Conservation (phyloP, 2,797 vertebrate species). For the Scarus forsteni region DNA sequence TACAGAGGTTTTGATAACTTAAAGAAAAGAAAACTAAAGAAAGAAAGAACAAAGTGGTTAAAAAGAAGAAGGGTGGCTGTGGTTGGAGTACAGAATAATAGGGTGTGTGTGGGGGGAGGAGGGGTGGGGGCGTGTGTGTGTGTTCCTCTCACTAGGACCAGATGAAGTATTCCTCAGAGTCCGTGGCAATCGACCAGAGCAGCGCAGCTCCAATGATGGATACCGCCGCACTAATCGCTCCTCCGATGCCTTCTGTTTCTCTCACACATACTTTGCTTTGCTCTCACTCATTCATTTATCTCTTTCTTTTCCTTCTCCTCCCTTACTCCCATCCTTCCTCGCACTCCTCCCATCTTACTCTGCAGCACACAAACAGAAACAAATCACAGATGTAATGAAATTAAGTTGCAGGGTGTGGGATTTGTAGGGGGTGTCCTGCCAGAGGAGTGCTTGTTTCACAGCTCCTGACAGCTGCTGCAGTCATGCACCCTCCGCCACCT, state of each 20-base stretch:
- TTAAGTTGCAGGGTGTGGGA: slow-evolving; percentile 49
- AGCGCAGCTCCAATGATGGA: slow-evolving; percentile 75
- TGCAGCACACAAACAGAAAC: slow-evolving; percentile 77
- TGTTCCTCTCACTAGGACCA: slow-evolving; percentile 52
- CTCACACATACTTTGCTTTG: slow-evolving; percentile 74
- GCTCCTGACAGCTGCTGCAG: slow-evolving; percentile 70
- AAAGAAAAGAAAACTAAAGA: slow-evolving; percentile 28
- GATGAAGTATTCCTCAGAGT: slow-evolving; percentile 76
- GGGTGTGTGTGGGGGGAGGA: slow-evolving; percentile 17
- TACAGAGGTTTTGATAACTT: not conserved
- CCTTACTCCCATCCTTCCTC: slow-evolving; percentile 1
- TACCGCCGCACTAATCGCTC: slow-evolving; percentile 80
- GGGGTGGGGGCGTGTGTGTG: slow-evolving; percentile 4
- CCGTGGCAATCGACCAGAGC: slow-evolving; percentile 75
- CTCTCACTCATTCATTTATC: slow-evolving; percentile 76
- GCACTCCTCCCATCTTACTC: slow-evolving; percentile 25
- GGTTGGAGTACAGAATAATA: slow-evolving; percentile 49
- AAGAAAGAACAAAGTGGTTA: slow-evolving; percentile 10
- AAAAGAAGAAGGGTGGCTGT: slow-evolving; percentile 19
- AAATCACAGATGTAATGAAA: slow-evolving; percentile 80
- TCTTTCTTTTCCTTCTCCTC: slow-evolving; percentile 35
- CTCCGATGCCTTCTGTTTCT: slow-evolving; percentile 77
- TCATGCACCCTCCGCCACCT: slow-evolving; percentile 54
- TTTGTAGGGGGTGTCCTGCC: slow-evolving; percentile 5
- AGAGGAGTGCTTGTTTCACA: slow-evolving; percentile 47